Percentiles rank a stretch among this genome's conserved stretches.
phyloP scores from a whole-genome alignment of 1,140 invertebrate genomes.

The Drosophila quadrilineata region DNA sequence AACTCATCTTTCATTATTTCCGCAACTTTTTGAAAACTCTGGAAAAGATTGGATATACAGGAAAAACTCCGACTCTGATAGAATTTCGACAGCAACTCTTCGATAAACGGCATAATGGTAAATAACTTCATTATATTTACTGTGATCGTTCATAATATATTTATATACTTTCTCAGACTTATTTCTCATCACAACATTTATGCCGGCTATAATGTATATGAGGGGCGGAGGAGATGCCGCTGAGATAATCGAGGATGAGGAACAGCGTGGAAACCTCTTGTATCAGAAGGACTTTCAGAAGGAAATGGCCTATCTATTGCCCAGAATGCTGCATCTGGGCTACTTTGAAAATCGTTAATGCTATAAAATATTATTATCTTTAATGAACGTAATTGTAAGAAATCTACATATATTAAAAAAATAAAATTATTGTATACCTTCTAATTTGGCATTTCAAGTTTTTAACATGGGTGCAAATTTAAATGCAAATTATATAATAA shows the following conservation, averaged over 20 bases:
- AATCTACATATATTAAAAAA: no score
- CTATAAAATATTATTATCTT: not conserved
- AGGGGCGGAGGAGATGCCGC: not conserved
- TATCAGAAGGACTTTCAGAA: not conserved
- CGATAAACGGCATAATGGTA: slow-evolving; percentile 23
- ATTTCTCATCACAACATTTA: not conserved
- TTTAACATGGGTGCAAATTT: no score
- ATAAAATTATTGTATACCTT: no score
- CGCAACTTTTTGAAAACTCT: slow-evolving; percentile 19
- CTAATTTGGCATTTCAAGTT: no score
- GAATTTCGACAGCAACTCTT: slow-evolving; percentile 21
- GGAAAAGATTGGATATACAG: slow-evolving; percentile 14
- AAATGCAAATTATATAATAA: no score
- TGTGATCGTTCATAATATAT: not conserved
- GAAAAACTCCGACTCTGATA: slow-evolving; percentile 6
- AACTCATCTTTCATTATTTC: slow-evolving; percentile 39
- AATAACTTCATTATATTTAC: no score
- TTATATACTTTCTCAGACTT: not conserved
- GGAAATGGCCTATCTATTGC: not conserved
- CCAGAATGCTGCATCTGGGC: not conserved
- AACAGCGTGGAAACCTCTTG: not conserved
- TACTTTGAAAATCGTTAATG: not conserved
- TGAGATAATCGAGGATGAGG: not conserved
- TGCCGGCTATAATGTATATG: not conserved
- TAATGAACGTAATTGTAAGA: not conserved